Evolutionary conservation across 2,797 vertebrate genomes (phyloP).

Genomic region (Carcharodon carcharias): DNA sequence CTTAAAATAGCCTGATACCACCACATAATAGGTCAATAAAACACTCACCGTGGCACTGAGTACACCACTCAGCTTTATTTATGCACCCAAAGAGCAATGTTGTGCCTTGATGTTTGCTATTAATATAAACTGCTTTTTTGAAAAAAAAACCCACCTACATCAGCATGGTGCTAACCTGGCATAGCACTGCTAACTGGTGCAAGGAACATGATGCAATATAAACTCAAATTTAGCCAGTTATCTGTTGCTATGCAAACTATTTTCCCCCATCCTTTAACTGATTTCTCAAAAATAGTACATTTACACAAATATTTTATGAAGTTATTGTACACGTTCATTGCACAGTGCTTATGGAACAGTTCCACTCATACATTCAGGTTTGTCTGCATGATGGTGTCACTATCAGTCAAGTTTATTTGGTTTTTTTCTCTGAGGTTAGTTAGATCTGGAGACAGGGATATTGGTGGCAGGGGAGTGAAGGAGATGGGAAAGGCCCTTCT

Average conservation of each 20-base stretch:
- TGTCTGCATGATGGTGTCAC: background rate
- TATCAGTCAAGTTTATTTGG: background rate
- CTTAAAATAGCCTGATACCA: conserved; percentile 26
- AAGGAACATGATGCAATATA: background rate
- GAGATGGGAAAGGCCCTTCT: background rate
- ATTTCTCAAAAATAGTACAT: background rate
- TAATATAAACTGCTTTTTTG: conserved; percentile 8
- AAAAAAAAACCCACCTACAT: background rate
- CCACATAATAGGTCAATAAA: conserved; percentile 20
- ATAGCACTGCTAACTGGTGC: background rate
- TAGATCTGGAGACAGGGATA: background rate
- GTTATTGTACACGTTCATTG: background rate
- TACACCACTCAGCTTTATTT: background rate
- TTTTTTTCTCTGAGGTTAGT: background rate
- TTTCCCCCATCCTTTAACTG: background rate
- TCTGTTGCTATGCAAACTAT: background rate
- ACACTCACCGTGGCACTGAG: background rate
- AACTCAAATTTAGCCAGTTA: conserved; percentile 4
- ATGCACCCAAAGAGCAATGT: background rate
- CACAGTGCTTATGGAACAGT: background rate
- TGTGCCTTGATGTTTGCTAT: conserved; percentile 10
- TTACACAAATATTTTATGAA: background rate
- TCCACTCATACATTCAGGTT: background rate
- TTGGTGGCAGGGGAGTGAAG: background rate
- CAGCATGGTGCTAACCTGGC: conserved; percentile 13